Evolutionary conservation across 92 coral and sea anemone species (phyloP).

Genomic region (Diadumene lineata): DNA sequence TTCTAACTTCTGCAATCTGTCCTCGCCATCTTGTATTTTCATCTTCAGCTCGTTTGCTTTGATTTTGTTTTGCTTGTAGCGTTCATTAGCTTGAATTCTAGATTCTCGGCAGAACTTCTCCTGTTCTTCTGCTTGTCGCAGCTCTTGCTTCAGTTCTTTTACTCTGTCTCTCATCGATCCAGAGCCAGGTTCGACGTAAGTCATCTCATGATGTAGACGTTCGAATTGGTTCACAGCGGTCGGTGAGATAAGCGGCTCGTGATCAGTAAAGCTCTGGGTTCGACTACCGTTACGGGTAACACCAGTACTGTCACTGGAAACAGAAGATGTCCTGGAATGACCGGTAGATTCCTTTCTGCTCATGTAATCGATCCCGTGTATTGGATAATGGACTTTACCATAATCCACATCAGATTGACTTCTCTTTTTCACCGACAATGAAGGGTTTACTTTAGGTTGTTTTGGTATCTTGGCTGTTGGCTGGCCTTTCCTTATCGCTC

Average conservation of each 20-base stretch:
- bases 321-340: conserved; percentile 27
- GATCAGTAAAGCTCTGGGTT: conserved; percentile 14
- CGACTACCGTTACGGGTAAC: conserved; percentile 22
- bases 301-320: conserved; percentile 37
- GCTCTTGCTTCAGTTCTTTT: conserved; percentile 64
- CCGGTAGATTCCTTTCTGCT: conserved; percentile 27
- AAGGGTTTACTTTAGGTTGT: conserved; percentile 59
- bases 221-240: conserved; percentile 33
- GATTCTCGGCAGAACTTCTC: conserved; percentile 52
- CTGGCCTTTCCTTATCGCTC: conserved; percentile 60
- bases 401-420: conserved; percentile 26
- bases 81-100: conserved; percentile 55
- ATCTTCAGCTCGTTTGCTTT: conserved; percentile 58
- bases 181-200: conserved; percentile 55
- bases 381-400: conserved; percentile 45
- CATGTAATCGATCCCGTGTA: conserved; percentile 45
- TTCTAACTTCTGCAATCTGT: conserved; percentile 61
- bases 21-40: conserved; percentile 65
- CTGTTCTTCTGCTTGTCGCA: conserved; percentile 63
- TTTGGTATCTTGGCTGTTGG: conserved; percentile 43
- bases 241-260: conserved; percentile 26
- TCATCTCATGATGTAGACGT: conserved; percentile 38
- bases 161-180: conserved; percentile 87
- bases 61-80: conserved; percentile 58
- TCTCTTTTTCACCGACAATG: conserved; percentile 51